phyloP scores from a whole-genome alignment of 2,797 vertebrate genomes.

The Sparus aurata region DNA sequence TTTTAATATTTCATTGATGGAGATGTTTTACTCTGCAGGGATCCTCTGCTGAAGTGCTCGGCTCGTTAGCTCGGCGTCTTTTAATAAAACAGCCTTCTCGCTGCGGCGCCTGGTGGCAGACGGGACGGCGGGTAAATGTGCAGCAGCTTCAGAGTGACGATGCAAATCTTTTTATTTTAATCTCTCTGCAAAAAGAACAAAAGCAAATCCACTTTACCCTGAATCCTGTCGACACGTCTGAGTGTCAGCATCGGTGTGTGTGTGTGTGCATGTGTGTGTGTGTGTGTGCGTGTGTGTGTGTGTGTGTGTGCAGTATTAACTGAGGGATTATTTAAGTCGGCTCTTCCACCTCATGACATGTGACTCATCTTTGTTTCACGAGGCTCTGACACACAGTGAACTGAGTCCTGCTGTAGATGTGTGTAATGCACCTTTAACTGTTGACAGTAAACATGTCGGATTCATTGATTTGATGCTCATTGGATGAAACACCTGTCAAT shows the following conservation, averaged over 20 bases:
- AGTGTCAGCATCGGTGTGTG: conserved; percentile 41
- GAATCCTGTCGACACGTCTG: conserved; percentile 41
- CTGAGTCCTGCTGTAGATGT: neutral
- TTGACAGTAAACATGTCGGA: neutral
- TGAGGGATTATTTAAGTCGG: conserved; percentile 80
- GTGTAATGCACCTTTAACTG: conserved; percentile 5
- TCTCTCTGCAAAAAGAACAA: conserved; percentile 50
- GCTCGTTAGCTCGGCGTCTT: too few relatives aligned
- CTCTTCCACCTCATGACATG: conserved; percentile 79
- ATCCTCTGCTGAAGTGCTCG: too few relatives aligned
- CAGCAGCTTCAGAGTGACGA: neutral
- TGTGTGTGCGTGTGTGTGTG: conserved; percentile 23
- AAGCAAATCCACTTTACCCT: conserved; percentile 53
- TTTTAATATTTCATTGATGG: neutral
- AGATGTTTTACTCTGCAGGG: too few relatives aligned
- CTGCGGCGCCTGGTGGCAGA: too few relatives aligned
- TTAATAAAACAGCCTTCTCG: too few relatives aligned
- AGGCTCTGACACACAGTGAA: conserved; percentile 44
- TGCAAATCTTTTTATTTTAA: conserved; percentile 39
- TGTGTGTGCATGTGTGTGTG: conserved; percentile 37
- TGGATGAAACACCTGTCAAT: conserved; percentile 10
- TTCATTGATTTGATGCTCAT: conserved; percentile 9
- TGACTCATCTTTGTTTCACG: conserved; percentile 79
- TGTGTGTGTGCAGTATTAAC: conserved; percentile 67
- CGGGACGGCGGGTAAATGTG: too few relatives aligned